Percentiles rank a stretch among this genome's conserved stretches.
Conservation (phyloP, 2,888 invertebrate species). For the Raillietiella orientalis region DNA sequence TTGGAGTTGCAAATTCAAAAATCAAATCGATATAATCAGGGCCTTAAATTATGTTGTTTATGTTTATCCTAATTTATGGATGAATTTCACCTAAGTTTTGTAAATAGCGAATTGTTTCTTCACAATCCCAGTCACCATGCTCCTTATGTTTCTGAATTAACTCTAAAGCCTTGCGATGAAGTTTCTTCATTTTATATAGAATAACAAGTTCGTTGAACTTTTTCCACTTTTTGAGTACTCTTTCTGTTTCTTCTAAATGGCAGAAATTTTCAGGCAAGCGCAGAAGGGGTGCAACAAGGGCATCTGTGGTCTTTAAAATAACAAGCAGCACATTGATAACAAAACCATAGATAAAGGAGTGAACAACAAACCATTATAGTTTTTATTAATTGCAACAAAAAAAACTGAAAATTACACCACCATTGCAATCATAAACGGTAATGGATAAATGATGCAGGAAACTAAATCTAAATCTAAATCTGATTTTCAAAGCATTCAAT, state of each 20-base stretch:
- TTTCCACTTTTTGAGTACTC: constrained; percentile 46
- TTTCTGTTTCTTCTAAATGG: constrained; percentile 72
- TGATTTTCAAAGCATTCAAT: too few relatives aligned
- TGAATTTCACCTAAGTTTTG: constrained; percentile 42
- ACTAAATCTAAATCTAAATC: too few relatives aligned
- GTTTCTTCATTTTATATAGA: constrained; percentile 71
- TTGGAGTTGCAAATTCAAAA: constrained; percentile 77
- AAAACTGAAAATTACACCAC: too few relatives aligned
- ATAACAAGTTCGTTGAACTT: constrained; percentile 81
- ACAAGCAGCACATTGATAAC: too few relatives aligned
- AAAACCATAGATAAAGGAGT: too few relatives aligned
- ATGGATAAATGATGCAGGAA: too few relatives aligned
- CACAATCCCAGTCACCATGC: constrained; percentile 22
- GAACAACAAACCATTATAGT: neutral
- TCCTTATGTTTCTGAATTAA: constrained; percentile 32
- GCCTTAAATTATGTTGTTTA: constrained; percentile 14
- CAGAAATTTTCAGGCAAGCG: constrained; percentile 54
- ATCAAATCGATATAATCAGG: constrained; percentile 50
- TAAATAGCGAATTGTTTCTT: constrained; percentile 59
- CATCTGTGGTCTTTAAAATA: constrained; percentile 48
- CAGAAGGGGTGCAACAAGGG: constrained; percentile 59
- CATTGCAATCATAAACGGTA: too few relatives aligned
- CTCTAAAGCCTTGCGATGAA: constrained; percentile 68
- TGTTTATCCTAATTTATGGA: neutral
- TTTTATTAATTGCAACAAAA: neutral